Evolutionary conservation across 2,888 invertebrate species (phyloP).

Genomic region (Leucoma salicis): DNA sequence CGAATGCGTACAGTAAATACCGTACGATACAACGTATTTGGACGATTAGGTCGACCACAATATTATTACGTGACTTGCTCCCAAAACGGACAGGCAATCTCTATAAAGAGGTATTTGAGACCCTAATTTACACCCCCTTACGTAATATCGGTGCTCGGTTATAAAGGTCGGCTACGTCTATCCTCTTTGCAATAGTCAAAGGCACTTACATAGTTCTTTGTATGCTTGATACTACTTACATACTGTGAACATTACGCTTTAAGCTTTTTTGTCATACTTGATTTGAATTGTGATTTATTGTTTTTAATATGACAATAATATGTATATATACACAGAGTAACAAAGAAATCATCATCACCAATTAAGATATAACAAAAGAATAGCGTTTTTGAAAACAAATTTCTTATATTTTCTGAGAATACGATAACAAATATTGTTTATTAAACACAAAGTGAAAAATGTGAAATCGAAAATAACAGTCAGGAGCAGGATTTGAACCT

Average conservation of each 20-base stretch:
- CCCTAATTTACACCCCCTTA: constrained; percentile 78
- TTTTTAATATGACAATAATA: no score
- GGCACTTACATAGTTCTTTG: constrained; percentile 1
- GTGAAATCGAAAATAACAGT: no score
- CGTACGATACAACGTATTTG: constrained; percentile 38
- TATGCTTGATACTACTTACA: background rate
- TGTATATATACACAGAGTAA: no score
- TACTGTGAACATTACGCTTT: background rate
- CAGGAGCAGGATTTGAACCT: no score
- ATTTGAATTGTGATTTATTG: background rate
- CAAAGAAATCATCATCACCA: no score
- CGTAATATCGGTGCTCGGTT: constrained; percentile 65
- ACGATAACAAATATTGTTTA: no score
- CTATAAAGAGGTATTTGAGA: constrained; percentile 74
- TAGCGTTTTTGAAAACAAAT: no score
- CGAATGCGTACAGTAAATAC: constrained; percentile 51
- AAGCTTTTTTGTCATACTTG: background rate
- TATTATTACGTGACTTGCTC: constrained; percentile 74
- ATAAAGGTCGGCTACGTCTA: constrained; percentile 61
- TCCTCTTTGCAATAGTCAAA: background rate
- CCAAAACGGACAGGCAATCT: constrained; percentile 69
- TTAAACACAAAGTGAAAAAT: no score
- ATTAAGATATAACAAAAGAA: no score
- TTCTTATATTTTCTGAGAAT: no score
- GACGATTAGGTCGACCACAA: constrained; percentile 64